Percentiles rank a stretch among this genome's conserved stretches.
Conservation (phyloP, 2,797 vertebrate species). For the Selene dorsalis region DNA sequence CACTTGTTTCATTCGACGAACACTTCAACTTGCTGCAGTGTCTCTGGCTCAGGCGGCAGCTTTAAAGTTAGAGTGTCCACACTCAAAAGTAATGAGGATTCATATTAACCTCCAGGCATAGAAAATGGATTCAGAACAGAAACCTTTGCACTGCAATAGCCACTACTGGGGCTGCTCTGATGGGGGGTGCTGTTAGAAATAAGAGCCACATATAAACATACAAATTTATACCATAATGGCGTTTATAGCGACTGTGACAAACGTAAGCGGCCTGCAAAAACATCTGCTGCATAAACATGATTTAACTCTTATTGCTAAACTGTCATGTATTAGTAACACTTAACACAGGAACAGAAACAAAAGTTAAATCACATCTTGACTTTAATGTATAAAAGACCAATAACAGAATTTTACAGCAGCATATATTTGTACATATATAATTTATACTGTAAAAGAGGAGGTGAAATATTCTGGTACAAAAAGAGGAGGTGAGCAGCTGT, state of each 20-base stretch:
- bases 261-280: slow-evolving; percentile 46
- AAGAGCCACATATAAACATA: slow-evolving; percentile 47
- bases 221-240: slow-evolving; percentile 47
- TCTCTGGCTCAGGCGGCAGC: slow-evolving; percentile 31
- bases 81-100: slow-evolving; percentile 56
- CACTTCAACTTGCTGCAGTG: slow-evolving; percentile 23
- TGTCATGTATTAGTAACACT: slow-evolving; percentile 20
- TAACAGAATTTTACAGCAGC: slow-evolving; percentile 58
- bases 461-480: slow-evolving; percentile 55
- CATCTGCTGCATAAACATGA: slow-evolving; percentile 51
- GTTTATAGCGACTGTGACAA: slow-evolving; percentile 59
- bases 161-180: not conserved
- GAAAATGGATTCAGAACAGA: slow-evolving; percentile 48
- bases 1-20: slow-evolving; percentile 27
- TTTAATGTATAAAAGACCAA: slow-evolving; percentile 77
- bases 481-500: slow-evolving; percentile 57
- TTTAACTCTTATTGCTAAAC: slow-evolving; percentile 40
- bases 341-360: slow-evolving; percentile 18
- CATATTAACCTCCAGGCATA: slow-evolving; percentile 51
- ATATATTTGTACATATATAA: slow-evolving; percentile 62
- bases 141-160: slow-evolving; percentile 27
- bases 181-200: slow-evolving; percentile 27
- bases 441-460: slow-evolving; percentile 48
- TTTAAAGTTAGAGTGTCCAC: slow-evolving; percentile 41
- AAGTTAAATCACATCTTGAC: slow-evolving; percentile 64